Base-by-base conservation (phyloP, 2,113 vertebrate species). In the Elgaria multicarinata region DNA sequence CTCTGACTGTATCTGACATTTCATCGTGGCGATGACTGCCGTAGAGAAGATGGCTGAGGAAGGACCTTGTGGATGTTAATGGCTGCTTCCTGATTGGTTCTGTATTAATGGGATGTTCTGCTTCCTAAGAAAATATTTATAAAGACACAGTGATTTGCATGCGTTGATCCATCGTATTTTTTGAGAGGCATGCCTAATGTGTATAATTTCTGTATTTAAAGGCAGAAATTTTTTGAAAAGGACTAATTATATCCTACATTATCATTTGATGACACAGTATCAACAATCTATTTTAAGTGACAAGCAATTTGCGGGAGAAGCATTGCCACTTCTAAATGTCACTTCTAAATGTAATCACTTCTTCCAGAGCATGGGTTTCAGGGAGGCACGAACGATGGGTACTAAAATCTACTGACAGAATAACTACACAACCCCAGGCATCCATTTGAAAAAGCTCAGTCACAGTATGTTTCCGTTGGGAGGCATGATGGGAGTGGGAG, bases 41-140 rank as follows among this genome's bases (percentile, higher is more conserved):
- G 91, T 85, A 89, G 58, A 85, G 76, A 72, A 2, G n/a, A 72
- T 84, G 82, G 90, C 64, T 89, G 62, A 84, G 85, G 78, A 71
- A 89, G 93, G 85, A 93, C 87, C 85, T 89, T 76, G 44, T 91
- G 62, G 87, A 87, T 83, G n/a, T 9, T 33, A 76, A 86, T 76
- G 81, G 80, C 81, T 93, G 77, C 26, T 91, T 93, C 93, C 87
- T 92, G 84, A 50, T 91, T 94, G 64, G 50, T 94, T 96, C 74
- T 93, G 46, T 86, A 94, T 94, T 95, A 96, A 95, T 62, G 88
- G 8, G 69, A 91, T 96, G 72, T 93, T 96, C 93, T 96, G 86
- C 83, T 96, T 94, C 69, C 89, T 93, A 93, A 94, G 90, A 92
- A 96, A 95, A 95, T 96, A 93, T 96, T 97, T 96, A 93, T 94